Base-by-base conservation (phyloP, 2,888 invertebrate genomes). In the Diaperis boleti region DNA sequence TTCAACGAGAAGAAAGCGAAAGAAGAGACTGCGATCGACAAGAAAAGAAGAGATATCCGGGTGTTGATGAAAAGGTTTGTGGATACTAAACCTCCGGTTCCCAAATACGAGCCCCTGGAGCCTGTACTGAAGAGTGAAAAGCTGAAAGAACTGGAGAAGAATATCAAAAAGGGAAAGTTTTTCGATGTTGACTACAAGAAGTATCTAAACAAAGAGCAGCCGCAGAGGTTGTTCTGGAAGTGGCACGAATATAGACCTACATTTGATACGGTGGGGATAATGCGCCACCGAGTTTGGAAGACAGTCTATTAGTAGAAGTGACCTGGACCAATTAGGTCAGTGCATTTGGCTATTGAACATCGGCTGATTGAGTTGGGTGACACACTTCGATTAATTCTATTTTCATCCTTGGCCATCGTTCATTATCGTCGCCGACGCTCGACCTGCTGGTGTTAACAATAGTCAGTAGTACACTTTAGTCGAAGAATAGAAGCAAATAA, bases 201-300 rank as follows among this genome's bases (percentile, higher is more conserved):
- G 66, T 81, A 72, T 62, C 64, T 81, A 49, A 72, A 61, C 29
- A 77, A 77, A 57, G 72, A 75, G 10, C 63, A 69, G 44, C 55
- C 64, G 56, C 62, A 65, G 59, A 63, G 65, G 20, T 69, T 74
- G 62, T 72, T 77, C 72, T 80, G 80, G 80, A 33, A 72, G 57
- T 69, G 74, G 3, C 75, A 74, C 69, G 76, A 77, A 59, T 80
- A 77, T 68, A 71, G 79, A 69, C 75, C 75, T 69, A 77, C 78
- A 56, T 80, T 81, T 64, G 77, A 78, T 63, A 70, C 81, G 76
- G 81, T 81, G 77, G 81, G 81, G 76, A 78, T 80, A 44, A 76
- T 72, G 69, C 77, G 80, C 59, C 80, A 79, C 73, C 79, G 76
- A 68, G 65, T 80, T 69, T 81, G 81, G 81, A 80, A 75, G 71